Evolutionary conservation across 1,140 invertebrate species (phyloP), one percentile per base, ranked within the genome.

Genomic region (Drosophila yakuba): DNA sequence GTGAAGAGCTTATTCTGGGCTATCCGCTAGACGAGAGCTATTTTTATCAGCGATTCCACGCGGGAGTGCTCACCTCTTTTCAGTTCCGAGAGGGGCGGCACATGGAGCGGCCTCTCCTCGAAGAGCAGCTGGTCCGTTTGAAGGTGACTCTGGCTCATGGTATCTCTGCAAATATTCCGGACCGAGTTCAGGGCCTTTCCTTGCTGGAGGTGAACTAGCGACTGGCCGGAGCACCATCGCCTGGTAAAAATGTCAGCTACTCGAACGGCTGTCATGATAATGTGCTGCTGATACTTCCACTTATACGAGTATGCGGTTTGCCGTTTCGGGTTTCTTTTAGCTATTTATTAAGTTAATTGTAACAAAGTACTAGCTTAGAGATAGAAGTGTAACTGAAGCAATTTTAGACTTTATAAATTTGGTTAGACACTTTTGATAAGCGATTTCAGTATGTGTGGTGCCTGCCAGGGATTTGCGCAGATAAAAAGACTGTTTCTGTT

Each of bases 61-160:
- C 52, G 25, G 43, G 4, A n/a, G 8, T 8, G 10, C 52, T 93
- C 84, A 94, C 94, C 92, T 73, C 82, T 79, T 78, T 93, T 91
- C 48, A 94, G 56, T 90, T 94, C 94, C 7, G 93, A 81, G 25
- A 94, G 74, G 11, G 91, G 25, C 32, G 94, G 94, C 62, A 92
- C 82, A 79, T 93, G 74, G 28, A 95, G 85, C 28, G 75, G 36
- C 75, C 91, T 93, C 74, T 93, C 86, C 63, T 83, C 83, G 38
- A 94, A 93, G 48, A 90, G 80, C 28, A 94, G 56, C 43, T 80
- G 66, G 12, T 76, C 80, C 10, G 82, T 90, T 43, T 78, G 79
- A 48, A 89, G 62, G n/a, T 88, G 84, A 50, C 43, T 66, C 54
- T 69, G 52, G 57, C 60, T 78, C 68, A 83, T 79, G 44, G 62